Percentiles rank a stretch among this genome's conserved stretches.
Conservation (phyloP, 1,140 invertebrate species). For the Drosophila sucinea region DNA sequence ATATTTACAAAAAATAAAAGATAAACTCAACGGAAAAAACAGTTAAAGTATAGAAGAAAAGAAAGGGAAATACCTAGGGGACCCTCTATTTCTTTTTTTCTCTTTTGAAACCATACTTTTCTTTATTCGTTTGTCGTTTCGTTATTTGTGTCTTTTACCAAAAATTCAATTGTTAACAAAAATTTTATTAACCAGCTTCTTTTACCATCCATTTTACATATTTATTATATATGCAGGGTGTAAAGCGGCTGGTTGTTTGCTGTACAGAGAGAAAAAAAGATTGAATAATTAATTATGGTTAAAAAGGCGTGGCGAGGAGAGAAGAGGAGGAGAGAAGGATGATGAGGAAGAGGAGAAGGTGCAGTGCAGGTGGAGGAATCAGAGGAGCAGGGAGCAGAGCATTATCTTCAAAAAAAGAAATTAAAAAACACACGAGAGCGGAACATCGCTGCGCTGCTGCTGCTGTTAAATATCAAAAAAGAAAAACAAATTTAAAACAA, state of each 20-base stretch:
- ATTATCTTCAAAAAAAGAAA: constrained; percentile 15
- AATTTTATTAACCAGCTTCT: constrained; percentile 74
- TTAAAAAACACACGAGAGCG: constrained; percentile 9
- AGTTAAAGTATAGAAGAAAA: constrained; percentile 1
- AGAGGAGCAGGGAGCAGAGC: constrained; percentile 51
- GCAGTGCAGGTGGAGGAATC: constrained; percentile 27
- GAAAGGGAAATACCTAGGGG: constrained; percentile 5
- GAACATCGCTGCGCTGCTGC: constrained; percentile 30
- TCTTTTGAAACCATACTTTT: constrained; percentile 25
- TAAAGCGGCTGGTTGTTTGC: constrained; percentile 70
- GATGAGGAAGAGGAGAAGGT: constrained; percentile 15
- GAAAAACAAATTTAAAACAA: not conserved
- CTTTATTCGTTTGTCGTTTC: constrained; percentile 48
- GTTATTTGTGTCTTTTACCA: constrained; percentile 54
- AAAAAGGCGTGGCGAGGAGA: constrained; percentile 31
- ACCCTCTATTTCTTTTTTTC: constrained; percentile 5
- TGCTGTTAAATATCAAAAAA: constrained; percentile 19
- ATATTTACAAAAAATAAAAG: constrained; percentile 21
- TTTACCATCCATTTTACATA: constrained; percentile 64
- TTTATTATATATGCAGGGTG: constrained; percentile 80
- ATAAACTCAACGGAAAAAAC: constrained; percentile 14
- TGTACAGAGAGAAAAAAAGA: constrained; percentile 55
- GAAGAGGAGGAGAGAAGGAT: constrained; percentile 21
- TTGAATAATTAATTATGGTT: constrained; percentile 48
- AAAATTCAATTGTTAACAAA: constrained; percentile 42